Evolutionary conservation across 2,888 invertebrate genomes (phyloP).

Genomic region (Stenchaetothrips biformis): DNA sequence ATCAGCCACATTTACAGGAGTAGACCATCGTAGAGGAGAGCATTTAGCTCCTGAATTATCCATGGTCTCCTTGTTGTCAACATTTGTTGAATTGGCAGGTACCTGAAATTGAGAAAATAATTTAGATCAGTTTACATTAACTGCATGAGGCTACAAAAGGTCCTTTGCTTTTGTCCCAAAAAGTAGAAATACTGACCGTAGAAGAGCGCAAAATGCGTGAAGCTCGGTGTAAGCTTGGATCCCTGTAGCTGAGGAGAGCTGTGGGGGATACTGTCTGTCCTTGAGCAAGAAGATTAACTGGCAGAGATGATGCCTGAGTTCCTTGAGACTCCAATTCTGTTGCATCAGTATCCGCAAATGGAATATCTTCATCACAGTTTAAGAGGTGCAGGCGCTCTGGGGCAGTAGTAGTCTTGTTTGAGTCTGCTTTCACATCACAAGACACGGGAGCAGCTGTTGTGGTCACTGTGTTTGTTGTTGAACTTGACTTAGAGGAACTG

Average conservation of each 20-base stretch:
- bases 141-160: not conserved
- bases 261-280: not conserved
- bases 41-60: not conserved
- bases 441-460: not conserved
- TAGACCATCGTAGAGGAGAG: constrained; percentile 9
- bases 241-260: constrained; percentile 41
- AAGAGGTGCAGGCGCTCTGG: not conserved
- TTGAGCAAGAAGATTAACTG: not conserved
- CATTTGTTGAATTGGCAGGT: not conserved
- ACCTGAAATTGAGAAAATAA: not conserved
- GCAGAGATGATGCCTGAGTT: not conserved
- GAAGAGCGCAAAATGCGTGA: constrained; percentile 19
- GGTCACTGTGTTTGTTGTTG: constrained; percentile 37
- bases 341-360: not conserved
- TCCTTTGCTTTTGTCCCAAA: not conserved
- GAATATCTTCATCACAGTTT: constrained; percentile 10
- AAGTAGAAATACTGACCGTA: not conserved
- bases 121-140: not conserved
- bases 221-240: constrained; percentile 52
- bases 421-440: constrained; percentile 17
- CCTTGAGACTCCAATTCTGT: not conserved
- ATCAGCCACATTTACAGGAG: constrained; percentile 11
- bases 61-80: not conserved
- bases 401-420: constrained; percentile 28
- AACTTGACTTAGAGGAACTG: too few species aligned